These are phyloP conservation scores for Colius striatus DNA, from an alignment of 2,113 vertebrate species.

Conservation along the genomic window DNA sequence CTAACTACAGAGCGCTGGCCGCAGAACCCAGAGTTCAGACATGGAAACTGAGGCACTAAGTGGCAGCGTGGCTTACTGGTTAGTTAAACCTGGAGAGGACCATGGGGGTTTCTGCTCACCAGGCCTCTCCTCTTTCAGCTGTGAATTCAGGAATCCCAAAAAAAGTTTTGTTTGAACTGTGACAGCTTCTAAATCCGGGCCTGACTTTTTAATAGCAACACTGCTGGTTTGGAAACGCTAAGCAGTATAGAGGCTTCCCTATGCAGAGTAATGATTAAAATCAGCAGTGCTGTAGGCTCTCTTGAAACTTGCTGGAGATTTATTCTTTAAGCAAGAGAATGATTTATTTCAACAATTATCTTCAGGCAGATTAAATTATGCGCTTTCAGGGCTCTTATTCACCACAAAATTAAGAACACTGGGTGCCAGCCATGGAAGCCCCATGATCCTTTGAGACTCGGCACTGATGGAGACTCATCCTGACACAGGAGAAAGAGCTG, in stretches of 20 bases:
- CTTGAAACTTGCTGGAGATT: constrained; percentile 37
- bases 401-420: constrained; percentile 58
- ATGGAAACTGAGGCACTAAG: background rate
- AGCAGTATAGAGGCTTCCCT: constrained; percentile 1
- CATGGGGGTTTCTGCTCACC: background rate
- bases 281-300: constrained; percentile 41
- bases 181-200: background rate
- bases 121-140: background rate
- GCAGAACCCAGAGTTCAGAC: accelerated
- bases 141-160: background rate
- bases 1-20: background rate
- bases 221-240: constrained; percentile 5
- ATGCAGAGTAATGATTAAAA: constrained; percentile 30
- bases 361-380: constrained; percentile 59
- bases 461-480: background rate
- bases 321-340: constrained; percentile 52
- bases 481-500: constrained; percentile 11
- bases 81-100: background rate
- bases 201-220: background rate
- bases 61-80: background rate
- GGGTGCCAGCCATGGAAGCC: constrained; percentile 46
- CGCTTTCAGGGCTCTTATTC: constrained; percentile 42
- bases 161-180: background rate
- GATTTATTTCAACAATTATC: constrained; percentile 68
- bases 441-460: background rate